Base-by-base conservation (phyloP, 2,113 vertebrate genomes). In the Narcine bancroftii region DNA sequence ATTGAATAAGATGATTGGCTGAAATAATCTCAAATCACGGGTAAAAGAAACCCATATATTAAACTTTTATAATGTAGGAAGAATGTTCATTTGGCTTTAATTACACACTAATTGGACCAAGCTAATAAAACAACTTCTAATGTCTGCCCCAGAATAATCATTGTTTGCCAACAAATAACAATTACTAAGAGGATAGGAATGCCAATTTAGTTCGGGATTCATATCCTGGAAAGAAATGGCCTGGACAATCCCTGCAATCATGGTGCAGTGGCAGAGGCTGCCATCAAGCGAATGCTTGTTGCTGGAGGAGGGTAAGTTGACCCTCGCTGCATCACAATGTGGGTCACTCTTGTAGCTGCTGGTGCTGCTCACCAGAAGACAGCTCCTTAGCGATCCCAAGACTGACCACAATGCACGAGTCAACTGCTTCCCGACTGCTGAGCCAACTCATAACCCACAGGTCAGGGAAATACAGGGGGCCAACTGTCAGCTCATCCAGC, bases 31-130 rank as follows among this genome's bases (percentile, higher is more conserved):
- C 81, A 87, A 33, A 36, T 87, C 60, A 87, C 36, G n/a, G 81
- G 60, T 87, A 87, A 87, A 56, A 42, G 33, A 87, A 60, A 87
- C n/a, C 53, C 53, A 87, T 63, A 36, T 60, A 63, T 87, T 87
- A 60, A 87, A 36, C n/a, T 87, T 87, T 60, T 87, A 87, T 60
- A 60, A 36, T 39, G 53, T 21, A 87, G 81, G 33, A 53, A 83
- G 47, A 47, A 83, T 53, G 79, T 56, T 53, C 79, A 60, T 50
- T 36, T 33, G 15, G 56, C 36, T 87, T 87, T 87, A 87, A 87
- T 87, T 87, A 53, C 81, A 63, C 56, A 39, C 81, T 36, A 87
- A 87, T 87, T 87, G 81, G 53, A 36, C 53, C 81, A 87, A 87
- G 4, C 81, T 60, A 63, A 63, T 56, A 36, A 87, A 87, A 60